Evolutionary conservation across 2,888 invertebrate species (phyloP).

Genomic region (Agapostemon virescens): DNA sequence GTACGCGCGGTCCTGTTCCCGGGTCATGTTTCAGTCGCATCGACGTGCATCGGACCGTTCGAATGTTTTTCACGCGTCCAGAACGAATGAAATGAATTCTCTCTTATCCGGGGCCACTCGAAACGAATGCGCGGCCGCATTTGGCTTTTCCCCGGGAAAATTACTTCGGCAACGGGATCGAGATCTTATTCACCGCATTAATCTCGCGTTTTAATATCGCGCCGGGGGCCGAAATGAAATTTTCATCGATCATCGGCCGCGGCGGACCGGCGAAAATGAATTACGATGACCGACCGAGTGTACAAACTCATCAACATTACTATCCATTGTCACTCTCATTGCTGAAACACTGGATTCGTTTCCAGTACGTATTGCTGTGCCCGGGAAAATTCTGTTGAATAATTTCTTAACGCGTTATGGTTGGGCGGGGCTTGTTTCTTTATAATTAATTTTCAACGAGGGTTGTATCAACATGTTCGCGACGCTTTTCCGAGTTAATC

Average conservation of each 20-base stretch:
- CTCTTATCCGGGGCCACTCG: neutral
- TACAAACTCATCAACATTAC: neutral
- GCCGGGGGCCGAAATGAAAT: neutral
- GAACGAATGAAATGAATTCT: neutral
- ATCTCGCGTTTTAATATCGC: constrained; percentile 9
- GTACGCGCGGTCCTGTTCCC: too few relatives aligned
- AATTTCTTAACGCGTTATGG: too few relatives aligned
- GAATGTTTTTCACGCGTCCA: neutral
- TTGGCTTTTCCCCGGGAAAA: neutral
- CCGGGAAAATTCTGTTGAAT: too few relatives aligned
- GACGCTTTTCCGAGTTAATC: neutral
- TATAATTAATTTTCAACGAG: neutral
- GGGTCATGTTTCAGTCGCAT: too few relatives aligned
- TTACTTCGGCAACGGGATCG: neutral
- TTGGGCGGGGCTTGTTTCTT: neutral
- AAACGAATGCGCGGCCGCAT: neutral
- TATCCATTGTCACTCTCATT: neutral
- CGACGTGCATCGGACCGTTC: neutral
- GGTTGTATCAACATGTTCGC: neutral
- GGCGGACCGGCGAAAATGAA: neutral
- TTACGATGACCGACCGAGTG: neutral
- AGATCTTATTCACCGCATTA: constrained; percentile 21
- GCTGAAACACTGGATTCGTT: neutral
- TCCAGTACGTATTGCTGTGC: neutral
- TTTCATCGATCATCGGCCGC: constrained; percentile 10